Percentiles rank a stretch among this genome's conserved stretches.
These are phyloP conservation scores for Ceratoteleas bidentatus DNA, from an alignment of 1,140 invertebrate species.

Conservation along the genomic window DNA sequence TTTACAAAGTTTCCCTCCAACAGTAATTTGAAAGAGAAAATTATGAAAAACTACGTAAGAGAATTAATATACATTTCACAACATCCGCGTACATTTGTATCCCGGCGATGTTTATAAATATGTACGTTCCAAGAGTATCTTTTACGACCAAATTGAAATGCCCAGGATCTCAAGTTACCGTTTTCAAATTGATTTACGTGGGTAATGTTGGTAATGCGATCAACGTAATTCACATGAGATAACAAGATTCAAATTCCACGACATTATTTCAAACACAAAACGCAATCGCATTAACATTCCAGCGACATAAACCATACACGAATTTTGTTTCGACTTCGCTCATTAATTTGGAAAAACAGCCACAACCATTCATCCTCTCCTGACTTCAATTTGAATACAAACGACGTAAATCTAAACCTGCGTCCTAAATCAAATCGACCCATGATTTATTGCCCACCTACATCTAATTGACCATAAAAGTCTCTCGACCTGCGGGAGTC, in stretches of 20 bases:
- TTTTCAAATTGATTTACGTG: slow-evolving; percentile 4
- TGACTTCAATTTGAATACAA: slow-evolving; percentile 26
- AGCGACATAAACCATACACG: background rate
- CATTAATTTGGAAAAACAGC: background rate
- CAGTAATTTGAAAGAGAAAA: too few relatives aligned
- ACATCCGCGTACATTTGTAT: too few relatives aligned
- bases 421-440: slow-evolving; percentile 27
- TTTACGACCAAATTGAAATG: slow-evolving; percentile 2
- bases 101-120: slow-evolving; percentile 2
- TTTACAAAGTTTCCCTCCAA: slow-evolving; percentile 6
- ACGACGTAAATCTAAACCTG: slow-evolving; percentile 30
- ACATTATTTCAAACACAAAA: too few relatives aligned
- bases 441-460: slow-evolving; percentile 24
- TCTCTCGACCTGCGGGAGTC: slow-evolving; percentile 22
- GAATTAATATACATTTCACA: background rate
- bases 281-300: background rate
- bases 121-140: too few relatives aligned
- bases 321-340: background rate
- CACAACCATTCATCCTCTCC: background rate
- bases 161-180: slow-evolving; percentile 7
- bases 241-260: too few relatives aligned
- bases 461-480: slow-evolving; percentile 42
- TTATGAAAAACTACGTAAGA: background rate
- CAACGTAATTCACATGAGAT: too few relatives aligned
- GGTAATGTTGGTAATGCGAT: too few relatives aligned